Evolutionary conservation across 2,888 invertebrate genomes (phyloP).

Genomic region (Cyclophora punctaria): DNA sequence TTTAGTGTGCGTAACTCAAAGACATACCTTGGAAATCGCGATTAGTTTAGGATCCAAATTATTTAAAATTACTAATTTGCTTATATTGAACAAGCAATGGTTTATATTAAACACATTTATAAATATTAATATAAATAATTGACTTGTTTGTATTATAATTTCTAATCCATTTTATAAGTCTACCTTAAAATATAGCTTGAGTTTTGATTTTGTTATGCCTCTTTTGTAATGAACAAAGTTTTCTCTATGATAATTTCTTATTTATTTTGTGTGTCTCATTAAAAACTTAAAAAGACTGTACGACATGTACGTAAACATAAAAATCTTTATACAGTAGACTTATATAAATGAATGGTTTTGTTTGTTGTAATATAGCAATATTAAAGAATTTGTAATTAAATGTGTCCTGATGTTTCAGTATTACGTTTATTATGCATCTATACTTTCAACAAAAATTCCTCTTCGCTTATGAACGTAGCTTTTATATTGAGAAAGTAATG

Average conservation of each 20-base stretch:
- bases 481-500: constrained; percentile 40
- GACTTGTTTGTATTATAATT: background rate
- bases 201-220: too few relatives aligned
- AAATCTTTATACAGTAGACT: background rate
- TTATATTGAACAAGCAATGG: background rate
- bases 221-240: too few relatives aligned
- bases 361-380: constrained; percentile 3
- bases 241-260: too few relatives aligned
- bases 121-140: too few relatives aligned
- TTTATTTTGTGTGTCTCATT: too few relatives aligned
- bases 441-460: constrained; percentile 45
- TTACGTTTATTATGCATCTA: constrained; percentile 29
- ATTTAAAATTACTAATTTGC: background rate
- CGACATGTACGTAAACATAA: too few relatives aligned
- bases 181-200: too few relatives aligned
- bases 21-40: too few relatives aligned
- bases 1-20: too few relatives aligned
- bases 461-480: constrained; percentile 39
- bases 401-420: constrained; percentile 31
- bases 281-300: too few relatives aligned
- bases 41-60: too few relatives aligned
- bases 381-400: constrained; percentile 6
- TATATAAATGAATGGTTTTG: constrained; percentile 1
- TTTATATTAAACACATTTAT: too few relatives aligned
- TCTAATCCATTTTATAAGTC: background rate